Base-by-base conservation (phyloP, 2,888 invertebrate species). In the Megalurothrips usitatus region DNA sequence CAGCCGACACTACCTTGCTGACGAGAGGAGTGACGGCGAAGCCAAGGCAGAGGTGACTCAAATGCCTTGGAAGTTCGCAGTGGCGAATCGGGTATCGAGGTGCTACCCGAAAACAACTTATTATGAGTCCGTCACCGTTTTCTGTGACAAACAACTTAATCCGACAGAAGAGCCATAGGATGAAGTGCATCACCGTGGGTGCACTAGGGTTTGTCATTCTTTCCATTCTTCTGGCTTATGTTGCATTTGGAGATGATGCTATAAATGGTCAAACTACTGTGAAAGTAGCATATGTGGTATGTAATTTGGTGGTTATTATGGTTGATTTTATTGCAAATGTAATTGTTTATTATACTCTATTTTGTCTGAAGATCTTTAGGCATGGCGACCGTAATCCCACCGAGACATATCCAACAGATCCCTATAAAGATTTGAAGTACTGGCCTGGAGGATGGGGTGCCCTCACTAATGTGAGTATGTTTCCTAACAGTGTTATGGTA, bases 391-490 rank as follows among this genome's bases (percentile, higher is more conserved):
- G 95, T 84, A 92, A 93, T 81, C 96, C 97, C 0, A 90, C 92
- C 9, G 87, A 88, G 34, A 90, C 91, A 1, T 97, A 95, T 86
- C 92, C 92, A 17, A 94, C 92, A 85, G 96, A 97, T 88, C 94
- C 94, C 1, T 90, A 94, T 86, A 90, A 90, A 82, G 89, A 92
- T 83, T 91, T 75, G 26, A 75, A 92, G 84, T 89, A 90, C 81
- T 97, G 96, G 96, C 92, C 93, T 8, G 93, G 92, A 84, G 96
- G 96, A 79, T 90, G 91, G 85, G 95, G 95, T 11, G 91, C 94
- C 80, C 89, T 97, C 47, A 95, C 94, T n/a, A 92, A 92, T 88
- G 94, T 94, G 87, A n/a, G 52, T 17, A 58, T 26, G 8, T 49
- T 12, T 28, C 23, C 43, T 19, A 48, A 23, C 43, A 34, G 10